These are phyloP conservation scores for Channallabes apus DNA, from an alignment of 2,797 vertebrate species.

Conservation along the genomic window DNA sequence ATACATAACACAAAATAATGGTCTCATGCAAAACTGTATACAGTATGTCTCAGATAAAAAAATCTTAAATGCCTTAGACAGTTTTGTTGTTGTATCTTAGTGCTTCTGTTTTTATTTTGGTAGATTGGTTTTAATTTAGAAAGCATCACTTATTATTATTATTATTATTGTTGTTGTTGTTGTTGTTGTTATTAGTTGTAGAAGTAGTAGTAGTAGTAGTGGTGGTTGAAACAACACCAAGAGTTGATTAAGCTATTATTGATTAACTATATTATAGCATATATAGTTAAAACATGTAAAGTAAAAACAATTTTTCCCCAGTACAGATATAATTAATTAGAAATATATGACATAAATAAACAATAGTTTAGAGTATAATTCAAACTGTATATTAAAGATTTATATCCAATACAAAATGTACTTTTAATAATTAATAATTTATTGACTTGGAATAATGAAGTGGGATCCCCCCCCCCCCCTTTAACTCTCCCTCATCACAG, in stretches of 20 bases:
- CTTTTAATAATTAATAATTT: not conserved
- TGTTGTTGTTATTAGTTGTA: not conserved
- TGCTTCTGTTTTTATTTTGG: not conserved
- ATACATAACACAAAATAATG: not conserved
- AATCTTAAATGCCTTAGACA: not conserved
- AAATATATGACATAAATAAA: too few relatives aligned
- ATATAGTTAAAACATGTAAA: too few relatives aligned
- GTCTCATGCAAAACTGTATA: not conserved
- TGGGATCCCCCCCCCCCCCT: too few relatives aligned
- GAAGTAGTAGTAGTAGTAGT: too few relatives aligned
- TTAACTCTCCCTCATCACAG: conserved; percentile 55
- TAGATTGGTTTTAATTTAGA: not conserved
- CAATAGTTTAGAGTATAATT: not conserved
- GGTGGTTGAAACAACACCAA: too few relatives aligned
- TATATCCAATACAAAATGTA: not conserved
- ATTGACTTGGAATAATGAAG: not conserved
- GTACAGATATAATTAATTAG: too few relatives aligned
- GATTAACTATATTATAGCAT: too few relatives aligned
- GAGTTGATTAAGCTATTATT: too few relatives aligned
- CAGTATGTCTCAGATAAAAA: not conserved
- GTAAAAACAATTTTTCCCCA: too few relatives aligned
- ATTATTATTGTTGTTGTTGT: not conserved
- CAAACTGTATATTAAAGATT: not conserved
- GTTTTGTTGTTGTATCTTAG: not conserved
- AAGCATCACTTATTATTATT: not conserved